Conservation (phyloP, 2,888 invertebrate genomes). For the Macrostomum cliftonense region DNA sequence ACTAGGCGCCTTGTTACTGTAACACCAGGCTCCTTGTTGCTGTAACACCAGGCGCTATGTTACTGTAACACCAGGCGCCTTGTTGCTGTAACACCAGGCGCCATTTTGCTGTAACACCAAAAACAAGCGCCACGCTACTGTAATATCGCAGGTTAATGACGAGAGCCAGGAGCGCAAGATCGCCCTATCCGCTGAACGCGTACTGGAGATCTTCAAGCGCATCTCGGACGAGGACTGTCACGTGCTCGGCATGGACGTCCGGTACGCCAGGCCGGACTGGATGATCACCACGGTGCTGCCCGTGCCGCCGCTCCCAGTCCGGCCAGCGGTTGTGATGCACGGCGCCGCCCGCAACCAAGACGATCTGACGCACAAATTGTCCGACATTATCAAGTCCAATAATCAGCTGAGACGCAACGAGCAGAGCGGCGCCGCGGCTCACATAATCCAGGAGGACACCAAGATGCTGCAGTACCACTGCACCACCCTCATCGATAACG, state of each 20-base stretch:
- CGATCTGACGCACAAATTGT: constrained; percentile 91
- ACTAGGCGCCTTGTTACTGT: no score
- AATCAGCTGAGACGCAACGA: constrained; percentile 86
- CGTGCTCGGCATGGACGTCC: constrained; percentile 48
- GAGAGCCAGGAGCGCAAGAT: constrained; percentile 89
- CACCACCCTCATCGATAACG: constrained; percentile 90
- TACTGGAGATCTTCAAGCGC: constrained; percentile 85
- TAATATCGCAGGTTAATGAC: constrained; percentile 88
- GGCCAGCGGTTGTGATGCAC: constrained; percentile 95
- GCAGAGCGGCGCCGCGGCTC: constrained; percentile 84
- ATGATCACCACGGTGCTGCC: constrained; percentile 93
- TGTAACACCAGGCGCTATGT: no score
- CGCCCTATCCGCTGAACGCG: constrained; percentile 73
- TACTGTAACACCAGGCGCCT: no score
- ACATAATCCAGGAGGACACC: constrained; percentile 84
- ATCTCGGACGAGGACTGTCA: constrained; percentile 89
- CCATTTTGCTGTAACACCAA: no score
- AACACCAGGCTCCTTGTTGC: no score
- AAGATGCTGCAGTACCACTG: constrained; percentile 96
- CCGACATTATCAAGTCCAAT: constrained; percentile 93
- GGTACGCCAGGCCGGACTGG: constrained; percentile 86
- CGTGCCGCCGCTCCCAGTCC: constrained; percentile 80
- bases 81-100: no score
- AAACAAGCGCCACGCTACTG: no score
- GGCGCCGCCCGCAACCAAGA: constrained; percentile 95